phyloP scores from a whole-genome alignment of 2,113 vertebrate genomes.

The Burhinus oedicnemus region DNA sequence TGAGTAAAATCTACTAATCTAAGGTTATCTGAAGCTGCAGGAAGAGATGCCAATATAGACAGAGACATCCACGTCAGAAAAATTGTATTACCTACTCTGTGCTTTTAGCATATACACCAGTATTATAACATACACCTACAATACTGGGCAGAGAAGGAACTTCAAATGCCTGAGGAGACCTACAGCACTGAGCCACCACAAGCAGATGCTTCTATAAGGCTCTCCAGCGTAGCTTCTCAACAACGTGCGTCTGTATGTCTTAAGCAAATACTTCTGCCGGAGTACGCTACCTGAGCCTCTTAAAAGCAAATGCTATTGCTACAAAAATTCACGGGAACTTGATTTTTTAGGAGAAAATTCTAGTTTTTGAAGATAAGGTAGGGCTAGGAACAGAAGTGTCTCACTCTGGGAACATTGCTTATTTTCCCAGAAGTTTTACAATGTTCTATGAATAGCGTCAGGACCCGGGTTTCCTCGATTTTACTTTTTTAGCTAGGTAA shows the following conservation, averaged over 20 bases:
- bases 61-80: neutral
- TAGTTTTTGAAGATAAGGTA: neutral
- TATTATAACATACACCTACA: neutral
- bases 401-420: neutral
- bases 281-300: neutral
- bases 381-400: neutral
- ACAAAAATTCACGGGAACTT: neutral
- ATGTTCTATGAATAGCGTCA: neutral
- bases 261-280: neutral
- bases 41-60: neutral
- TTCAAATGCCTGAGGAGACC: neutral
- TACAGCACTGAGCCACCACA: neutral
- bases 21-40: neutral
- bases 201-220: neutral
- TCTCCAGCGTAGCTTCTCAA: neutral
- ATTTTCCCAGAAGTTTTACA: neutral
- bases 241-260: neutral
- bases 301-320: neutral
- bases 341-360: neutral
- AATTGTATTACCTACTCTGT: neutral
- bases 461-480: neutral
- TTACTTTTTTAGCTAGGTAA: neutral
- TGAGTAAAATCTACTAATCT: neutral
- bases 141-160: neutral
- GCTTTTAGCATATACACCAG: neutral